phyloP scores from a whole-genome alignment of 2,113 vertebrate species.

The Entosphenus tridentatus region DNA sequence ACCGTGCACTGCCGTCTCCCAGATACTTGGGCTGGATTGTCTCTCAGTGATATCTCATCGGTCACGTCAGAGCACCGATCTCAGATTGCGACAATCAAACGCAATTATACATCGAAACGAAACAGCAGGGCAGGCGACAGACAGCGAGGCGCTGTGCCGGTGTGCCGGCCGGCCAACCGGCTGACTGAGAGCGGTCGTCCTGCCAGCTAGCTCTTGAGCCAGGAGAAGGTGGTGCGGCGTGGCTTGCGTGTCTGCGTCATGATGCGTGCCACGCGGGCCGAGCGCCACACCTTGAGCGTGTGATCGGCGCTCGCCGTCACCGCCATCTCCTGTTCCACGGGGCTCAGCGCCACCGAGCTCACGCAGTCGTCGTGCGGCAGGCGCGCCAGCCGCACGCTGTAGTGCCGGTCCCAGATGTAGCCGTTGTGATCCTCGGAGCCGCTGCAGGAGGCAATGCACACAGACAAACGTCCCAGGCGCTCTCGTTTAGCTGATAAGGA shows the following conservation, averaged over 20 bases:
- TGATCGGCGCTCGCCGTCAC: slow-evolving; percentile 65
- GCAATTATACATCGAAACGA: no score
- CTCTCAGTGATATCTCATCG: no score
- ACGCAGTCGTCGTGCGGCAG: slow-evolving; percentile 72
- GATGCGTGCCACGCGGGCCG: slow-evolving; percentile 30
- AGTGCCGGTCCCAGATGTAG: slow-evolving; percentile 95
- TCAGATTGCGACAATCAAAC: no score
- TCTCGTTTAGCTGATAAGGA: no score
- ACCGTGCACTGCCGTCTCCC: no score
- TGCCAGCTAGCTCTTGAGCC: slow-evolving; percentile 25
- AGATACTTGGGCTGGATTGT: no score
- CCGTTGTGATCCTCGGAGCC: slow-evolving; percentile 80
- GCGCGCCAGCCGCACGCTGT: slow-evolving; percentile 73
- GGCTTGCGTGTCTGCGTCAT: slow-evolving; percentile 17
- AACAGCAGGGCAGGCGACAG: no score
- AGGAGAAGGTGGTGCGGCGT: slow-evolving; percentile 33
- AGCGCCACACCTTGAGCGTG: slow-evolving; percentile 88
- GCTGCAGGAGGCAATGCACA: slow-evolving; percentile 15
- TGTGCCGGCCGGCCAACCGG: no score
- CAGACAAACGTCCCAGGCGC: no score
- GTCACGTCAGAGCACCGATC: no score
- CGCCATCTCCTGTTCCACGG: slow-evolving; percentile 70
- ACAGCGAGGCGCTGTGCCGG: no score
- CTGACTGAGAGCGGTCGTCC: no score
- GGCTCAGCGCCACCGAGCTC: slow-evolving; percentile 80